Evolutionary conservation across 2,113 vertebrate species (phyloP).

Genomic region (Coptodon rendalli): DNA sequence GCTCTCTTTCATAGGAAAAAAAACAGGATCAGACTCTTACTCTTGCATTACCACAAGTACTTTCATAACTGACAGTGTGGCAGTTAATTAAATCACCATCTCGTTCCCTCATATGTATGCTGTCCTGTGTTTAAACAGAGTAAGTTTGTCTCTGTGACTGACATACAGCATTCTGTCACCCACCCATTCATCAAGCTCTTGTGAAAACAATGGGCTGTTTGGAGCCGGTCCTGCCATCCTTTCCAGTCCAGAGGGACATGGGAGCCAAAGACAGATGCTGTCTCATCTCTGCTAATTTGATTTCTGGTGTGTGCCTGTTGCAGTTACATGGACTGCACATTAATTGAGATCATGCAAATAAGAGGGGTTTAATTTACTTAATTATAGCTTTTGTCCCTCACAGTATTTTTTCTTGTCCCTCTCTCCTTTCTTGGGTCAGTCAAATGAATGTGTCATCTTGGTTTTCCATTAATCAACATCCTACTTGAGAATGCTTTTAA

Average conservation of each 20-base stretch:
- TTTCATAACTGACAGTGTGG: neutral
- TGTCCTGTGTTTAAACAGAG: constrained; percentile 12
- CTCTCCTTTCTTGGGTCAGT: neutral
- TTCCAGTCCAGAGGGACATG: constrained; percentile 48
- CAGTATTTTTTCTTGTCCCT: constrained; percentile 18
- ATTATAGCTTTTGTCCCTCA: constrained; percentile 16
- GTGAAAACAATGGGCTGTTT: constrained; percentile 50
- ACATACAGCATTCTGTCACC: constrained; percentile 16
- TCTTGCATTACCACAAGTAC: neutral
- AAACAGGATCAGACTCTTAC: neutral
- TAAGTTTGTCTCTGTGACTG: constrained; percentile 40
- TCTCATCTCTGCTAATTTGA: constrained; percentile 64
- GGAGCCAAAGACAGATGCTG: constrained; percentile 60
- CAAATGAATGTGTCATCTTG: constrained; percentile 35
- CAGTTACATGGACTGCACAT: constrained; percentile 46
- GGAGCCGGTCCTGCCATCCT: constrained; percentile 24
- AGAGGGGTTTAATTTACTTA: constrained; percentile 56
- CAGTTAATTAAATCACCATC: constrained; percentile 42
- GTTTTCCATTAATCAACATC: constrained; percentile 17
- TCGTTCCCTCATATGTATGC: constrained; percentile 28
- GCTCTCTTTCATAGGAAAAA: neutral
- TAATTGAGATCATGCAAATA: constrained; percentile 66
- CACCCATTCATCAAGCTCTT: constrained; percentile 46
- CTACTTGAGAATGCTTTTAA: neutral
- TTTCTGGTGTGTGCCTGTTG: constrained; percentile 53